phyloP scores from a whole-genome alignment of 2,113 vertebrate species.

The Uria lomvia region DNA sequence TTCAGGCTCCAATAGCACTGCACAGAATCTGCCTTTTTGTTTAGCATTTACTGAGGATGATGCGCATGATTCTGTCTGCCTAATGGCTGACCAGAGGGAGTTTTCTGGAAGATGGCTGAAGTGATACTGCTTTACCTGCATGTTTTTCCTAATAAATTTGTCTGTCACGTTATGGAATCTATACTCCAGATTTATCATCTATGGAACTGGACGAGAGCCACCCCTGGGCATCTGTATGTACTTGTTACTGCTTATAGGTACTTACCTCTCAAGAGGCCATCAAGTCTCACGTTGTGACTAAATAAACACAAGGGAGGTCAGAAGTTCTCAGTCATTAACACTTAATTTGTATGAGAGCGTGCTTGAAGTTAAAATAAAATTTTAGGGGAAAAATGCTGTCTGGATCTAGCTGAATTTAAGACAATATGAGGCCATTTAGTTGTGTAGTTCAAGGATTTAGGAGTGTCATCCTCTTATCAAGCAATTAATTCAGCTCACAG shows the following conservation, averaged over 20 bases:
- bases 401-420: neutral
- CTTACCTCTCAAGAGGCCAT: neutral
- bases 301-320: neutral
- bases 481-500: neutral
- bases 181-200: neutral
- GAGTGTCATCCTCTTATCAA: neutral
- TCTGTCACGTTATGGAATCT: neutral
- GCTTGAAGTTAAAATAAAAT: neutral
- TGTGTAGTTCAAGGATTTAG: neutral
- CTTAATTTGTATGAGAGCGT: neutral
- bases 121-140: neutral
- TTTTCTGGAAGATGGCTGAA: fast-evolving
- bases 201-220: neutral
- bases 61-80: neutral
- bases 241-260: neutral
- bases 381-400: neutral
- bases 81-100: neutral
- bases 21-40: neutral
- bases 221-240: neutral
- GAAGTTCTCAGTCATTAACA: neutral
- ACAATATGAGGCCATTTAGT: neutral
- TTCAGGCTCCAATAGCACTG: neutral
- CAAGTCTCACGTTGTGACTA: neutral
- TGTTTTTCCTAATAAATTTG: neutral
- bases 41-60: neutral